phyloP scores from a whole-genome alignment of 2,888 invertebrate species.

The Melinaea marsaeus region DNA sequence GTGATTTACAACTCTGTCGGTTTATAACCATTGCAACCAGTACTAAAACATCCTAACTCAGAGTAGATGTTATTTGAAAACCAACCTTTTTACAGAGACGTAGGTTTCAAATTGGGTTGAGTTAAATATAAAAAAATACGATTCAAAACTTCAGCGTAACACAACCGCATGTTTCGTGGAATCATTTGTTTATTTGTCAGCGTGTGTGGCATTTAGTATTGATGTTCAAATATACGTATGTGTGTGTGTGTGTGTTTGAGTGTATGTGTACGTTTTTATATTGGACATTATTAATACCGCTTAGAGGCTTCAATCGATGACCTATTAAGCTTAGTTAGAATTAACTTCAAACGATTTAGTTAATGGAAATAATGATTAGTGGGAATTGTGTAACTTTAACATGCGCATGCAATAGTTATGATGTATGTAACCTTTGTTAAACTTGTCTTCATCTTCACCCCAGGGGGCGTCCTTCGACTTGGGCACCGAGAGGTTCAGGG shows the following conservation, averaged over 20 bases:
- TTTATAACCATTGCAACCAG: conserved; percentile 45
- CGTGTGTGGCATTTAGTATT: conserved; percentile 42
- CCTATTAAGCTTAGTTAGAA: conserved; percentile 27
- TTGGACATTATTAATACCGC: conserved; percentile 17
- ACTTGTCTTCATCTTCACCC: conserved; percentile 56
- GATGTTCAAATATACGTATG: conserved; percentile 35
- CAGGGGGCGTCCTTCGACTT: conserved; percentile 67
- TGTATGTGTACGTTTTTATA: conserved; percentile 21
- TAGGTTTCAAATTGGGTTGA: conserved; percentile 12
- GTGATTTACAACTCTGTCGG: conserved; percentile 62
- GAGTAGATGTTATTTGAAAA: conserved; percentile 26
- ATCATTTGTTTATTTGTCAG: conserved; percentile 42
- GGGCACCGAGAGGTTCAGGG: conserved; percentile 79
- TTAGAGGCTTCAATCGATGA: conserved; percentile 25
- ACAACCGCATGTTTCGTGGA: conserved; percentile 39
- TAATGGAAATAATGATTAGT: conserved; percentile 11
- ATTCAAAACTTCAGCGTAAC: conserved; percentile 2
- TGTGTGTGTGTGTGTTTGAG: conserved; percentile 30
- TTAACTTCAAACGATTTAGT: conserved; percentile 29
- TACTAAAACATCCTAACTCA: conserved; percentile 27
- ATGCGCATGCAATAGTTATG: not conserved
- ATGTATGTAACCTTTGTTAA: conserved; percentile 54
- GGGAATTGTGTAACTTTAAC: too few relatives aligned
- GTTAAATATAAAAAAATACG: not conserved
- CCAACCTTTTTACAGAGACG: conserved; percentile 25